A percentile compares a stretch with the other conserved stretches of the same genome.
Evolutionary conservation across 2,888 invertebrate species (phyloP).

Genomic region (Penaeus monodon): DNA sequence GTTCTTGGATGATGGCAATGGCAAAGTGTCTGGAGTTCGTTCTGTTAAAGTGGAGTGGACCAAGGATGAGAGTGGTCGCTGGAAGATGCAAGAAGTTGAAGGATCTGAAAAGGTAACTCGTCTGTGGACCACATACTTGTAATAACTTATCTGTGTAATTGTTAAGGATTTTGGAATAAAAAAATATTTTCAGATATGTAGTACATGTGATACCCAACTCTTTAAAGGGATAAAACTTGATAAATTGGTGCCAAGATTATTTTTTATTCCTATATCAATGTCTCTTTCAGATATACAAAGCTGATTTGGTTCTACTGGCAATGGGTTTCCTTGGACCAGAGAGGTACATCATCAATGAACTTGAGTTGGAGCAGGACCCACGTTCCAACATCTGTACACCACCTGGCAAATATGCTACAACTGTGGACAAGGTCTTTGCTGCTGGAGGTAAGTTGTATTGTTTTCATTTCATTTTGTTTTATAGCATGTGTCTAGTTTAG

Average conservation of each 20-base stretch:
- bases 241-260: too few species aligned
- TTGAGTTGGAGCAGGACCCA: constrained; percentile 84
- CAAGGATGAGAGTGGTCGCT: constrained; percentile 88
- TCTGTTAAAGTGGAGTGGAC: constrained; percentile 94
- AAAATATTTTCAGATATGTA: too few species aligned
- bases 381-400: constrained; percentile 92
- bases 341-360: constrained; percentile 83
- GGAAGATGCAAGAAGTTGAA: constrained; percentile 91
- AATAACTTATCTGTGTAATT: constrained; percentile 65
- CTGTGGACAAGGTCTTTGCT: constrained; percentile 87
- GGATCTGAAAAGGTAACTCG: constrained; percentile 78
- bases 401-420: constrained; percentile 82
- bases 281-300: constrained; percentile 77
- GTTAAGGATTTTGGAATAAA: too few species aligned
- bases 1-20: constrained; percentile 87
- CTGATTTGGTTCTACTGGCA: constrained; percentile 93
- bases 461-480: constrained; percentile 12
- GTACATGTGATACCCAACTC: too few species aligned
- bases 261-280: constrained; percentile 7
- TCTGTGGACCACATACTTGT: neutral
- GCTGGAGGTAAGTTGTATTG: constrained; percentile 83
- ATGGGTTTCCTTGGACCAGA: constrained; percentile 99
- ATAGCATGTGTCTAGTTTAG: too few species aligned
- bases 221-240: too few species aligned
- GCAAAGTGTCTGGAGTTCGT: constrained; percentile 89